Evolutionary conservation across 2,797 vertebrate species (phyloP).

Genomic region (Paramormyrops hopkinsi): DNA sequence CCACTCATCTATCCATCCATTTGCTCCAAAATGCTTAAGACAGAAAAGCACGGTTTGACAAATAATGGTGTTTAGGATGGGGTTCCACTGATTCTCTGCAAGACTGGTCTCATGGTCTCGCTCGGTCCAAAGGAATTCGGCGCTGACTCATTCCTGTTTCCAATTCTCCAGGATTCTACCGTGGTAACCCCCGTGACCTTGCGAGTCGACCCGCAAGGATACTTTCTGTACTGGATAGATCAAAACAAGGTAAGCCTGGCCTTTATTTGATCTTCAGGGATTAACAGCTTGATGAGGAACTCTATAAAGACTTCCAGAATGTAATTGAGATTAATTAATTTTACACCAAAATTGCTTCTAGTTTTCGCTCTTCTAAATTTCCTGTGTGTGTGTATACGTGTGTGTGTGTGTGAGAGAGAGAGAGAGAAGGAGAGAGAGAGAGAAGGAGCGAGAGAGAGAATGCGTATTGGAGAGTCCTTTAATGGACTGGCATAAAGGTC

Average conservation of each 20-base stretch:
- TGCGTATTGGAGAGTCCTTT: not conserved
- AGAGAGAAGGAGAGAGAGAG: not conserved
- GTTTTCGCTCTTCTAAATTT: not conserved
- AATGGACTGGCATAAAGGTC: not conserved
- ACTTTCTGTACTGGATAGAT: slow-evolving; percentile 72
- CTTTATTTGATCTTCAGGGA: not conserved
- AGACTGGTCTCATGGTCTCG: not conserved
- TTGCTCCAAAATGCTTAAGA: not conserved
- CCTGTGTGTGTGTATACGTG: not conserved
- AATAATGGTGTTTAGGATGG: not conserved
- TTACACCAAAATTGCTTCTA: not conserved
- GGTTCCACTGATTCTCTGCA: not conserved
- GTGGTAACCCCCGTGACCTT: slow-evolving; percentile 65
- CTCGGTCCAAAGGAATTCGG: not conserved
- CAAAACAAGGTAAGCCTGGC: slow-evolving; percentile 64
- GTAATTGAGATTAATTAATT: not conserved
- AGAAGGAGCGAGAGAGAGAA: not conserved
- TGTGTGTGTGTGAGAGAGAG: not conserved
- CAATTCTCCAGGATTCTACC: slow-evolving; percentile 57
- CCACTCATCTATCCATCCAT: not conserved
- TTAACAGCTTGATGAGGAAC: not conserved
- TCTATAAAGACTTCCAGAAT: not conserved
- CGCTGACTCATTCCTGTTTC: not conserved
- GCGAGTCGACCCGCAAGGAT: slow-evolving; percentile 66
- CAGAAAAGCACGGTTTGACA: not conserved